These are phyloP conservation scores for Drosophila prostipennis DNA, from an alignment of 2,888 invertebrate species.

Conservation along the genomic window DNA sequence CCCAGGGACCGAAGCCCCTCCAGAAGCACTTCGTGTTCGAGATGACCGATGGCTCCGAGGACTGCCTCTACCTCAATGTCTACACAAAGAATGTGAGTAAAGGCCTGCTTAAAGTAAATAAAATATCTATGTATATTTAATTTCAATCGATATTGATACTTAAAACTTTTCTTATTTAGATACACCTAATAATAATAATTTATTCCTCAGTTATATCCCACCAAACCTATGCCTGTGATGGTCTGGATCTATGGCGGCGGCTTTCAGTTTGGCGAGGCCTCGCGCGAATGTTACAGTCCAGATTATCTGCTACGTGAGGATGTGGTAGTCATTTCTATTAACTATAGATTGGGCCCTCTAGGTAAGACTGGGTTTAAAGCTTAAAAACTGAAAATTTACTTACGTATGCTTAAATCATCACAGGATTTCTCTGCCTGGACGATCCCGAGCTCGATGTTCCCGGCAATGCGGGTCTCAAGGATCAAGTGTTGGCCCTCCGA, in stretches of 20 bases:
- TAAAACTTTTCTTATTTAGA: too few relatives aligned
- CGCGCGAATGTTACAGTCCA: constrained; percentile 84
- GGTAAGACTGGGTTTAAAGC: constrained; percentile 59
- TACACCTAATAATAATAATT: not conserved
- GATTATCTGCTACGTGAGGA: constrained; percentile 85
- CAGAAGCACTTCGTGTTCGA: constrained; percentile 83
- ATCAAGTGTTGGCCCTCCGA: constrained; percentile 85
- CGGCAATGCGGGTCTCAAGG: constrained; percentile 86
- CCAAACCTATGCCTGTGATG: constrained; percentile 84
- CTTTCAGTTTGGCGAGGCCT: constrained; percentile 84
- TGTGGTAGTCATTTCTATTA: constrained; percentile 85
- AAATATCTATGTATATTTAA: too few relatives aligned
- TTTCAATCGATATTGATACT: not conserved
- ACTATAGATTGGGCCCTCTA: constrained; percentile 85
- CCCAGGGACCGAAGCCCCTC: constrained; percentile 82
- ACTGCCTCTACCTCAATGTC: constrained; percentile 86
- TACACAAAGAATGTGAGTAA: constrained; percentile 82
- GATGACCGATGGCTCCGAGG: constrained; percentile 85
- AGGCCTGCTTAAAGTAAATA: too few relatives aligned
- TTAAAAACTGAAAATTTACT: not conserved
- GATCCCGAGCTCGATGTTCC: constrained; percentile 85
- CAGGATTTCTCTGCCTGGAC: constrained; percentile 85
- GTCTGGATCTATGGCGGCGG: constrained; percentile 86
- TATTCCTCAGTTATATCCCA: constrained; percentile 74
- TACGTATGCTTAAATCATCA: not conserved